Evolutionary conservation across 2,888 invertebrate genomes (phyloP).

Genomic region (Tenthredo mesomela): DNA sequence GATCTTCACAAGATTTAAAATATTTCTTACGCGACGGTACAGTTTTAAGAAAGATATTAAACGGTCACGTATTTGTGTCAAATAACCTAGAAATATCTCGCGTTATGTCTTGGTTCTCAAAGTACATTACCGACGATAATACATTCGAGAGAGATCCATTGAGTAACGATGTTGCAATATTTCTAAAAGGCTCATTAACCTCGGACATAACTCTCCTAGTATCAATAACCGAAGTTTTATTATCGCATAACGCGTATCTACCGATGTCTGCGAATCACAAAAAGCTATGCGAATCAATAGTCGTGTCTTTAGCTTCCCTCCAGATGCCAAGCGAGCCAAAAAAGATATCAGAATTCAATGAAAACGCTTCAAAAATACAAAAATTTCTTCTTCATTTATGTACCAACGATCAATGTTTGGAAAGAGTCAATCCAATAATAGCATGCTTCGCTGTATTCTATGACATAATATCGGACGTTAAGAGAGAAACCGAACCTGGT

Average conservation of each 20-base stretch:
- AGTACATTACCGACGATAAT: conserved; percentile 63
- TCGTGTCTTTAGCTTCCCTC: conserved; percentile 65
- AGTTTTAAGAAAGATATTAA: conserved; percentile 36
- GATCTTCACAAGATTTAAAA: conserved; percentile 4
- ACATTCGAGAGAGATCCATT: conserved; percentile 59
- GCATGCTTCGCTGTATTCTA: conserved; percentile 82
- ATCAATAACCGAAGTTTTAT: conserved; percentile 61
- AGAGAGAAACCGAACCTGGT: conserved; percentile 79
- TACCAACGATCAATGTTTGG: conserved; percentile 57
- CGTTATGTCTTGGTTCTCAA: conserved; percentile 68
- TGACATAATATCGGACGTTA: conserved; percentile 81
- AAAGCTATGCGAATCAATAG: conserved; percentile 67
- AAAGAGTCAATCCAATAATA: conserved; percentile 78
- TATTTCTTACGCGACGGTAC: conserved; percentile 1
- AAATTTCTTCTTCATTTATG: conserved; percentile 61
- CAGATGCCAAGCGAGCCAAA: conserved; percentile 59
- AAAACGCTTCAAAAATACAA: conserved; percentile 62
- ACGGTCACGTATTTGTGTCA: conserved; percentile 34
- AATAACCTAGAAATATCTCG: conserved; percentile 68
- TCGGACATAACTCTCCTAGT: conserved; percentile 64
- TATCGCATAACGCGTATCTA: conserved; percentile 63
- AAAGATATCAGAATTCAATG: conserved; percentile 61
- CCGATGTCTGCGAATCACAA: conserved; percentile 59
- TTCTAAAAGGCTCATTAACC: conserved; percentile 61
- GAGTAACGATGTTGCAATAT: conserved; percentile 65